These are phyloP conservation scores for Climacteris rufus DNA, from an alignment of 2,113 vertebrate genomes.

Conservation along the genomic window DNA sequence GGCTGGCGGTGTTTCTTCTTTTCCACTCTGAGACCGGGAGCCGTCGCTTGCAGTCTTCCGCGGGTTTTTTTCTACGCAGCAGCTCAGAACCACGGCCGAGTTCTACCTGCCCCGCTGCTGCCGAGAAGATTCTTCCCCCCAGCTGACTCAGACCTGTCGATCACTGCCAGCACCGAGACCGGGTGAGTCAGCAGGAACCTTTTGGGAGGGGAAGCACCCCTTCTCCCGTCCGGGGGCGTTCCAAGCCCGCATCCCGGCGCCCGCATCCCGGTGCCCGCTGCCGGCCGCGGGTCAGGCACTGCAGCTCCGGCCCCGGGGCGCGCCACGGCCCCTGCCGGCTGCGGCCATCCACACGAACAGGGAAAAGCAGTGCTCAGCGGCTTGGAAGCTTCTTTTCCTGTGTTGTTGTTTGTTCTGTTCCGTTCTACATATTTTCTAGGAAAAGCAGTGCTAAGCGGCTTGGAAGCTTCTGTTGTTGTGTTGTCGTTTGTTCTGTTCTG, in stretches of 20 bases:
- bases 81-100: not conserved
- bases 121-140: not conserved
- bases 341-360: not conserved
- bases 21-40: not conserved
- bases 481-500: not conserved
- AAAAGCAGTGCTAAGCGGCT: accelerated
- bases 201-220: not conserved
- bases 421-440: not conserved
- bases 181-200: too few species aligned
- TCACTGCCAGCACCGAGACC: not conserved
- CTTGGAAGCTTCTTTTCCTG: accelerated
- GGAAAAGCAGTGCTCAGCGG: not conserved
- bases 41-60: too few species aligned
- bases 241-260: not conserved
- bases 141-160: not conserved
- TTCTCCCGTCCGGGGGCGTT: accelerated
- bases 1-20: not conserved
- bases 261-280: not conserved
- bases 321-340: not conserved
- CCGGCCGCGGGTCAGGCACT: not conserved
- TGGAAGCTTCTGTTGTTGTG: accelerated
- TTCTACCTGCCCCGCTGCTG: too few species aligned
- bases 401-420: not conserved
- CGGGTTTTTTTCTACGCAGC: too few species aligned
- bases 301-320: not conserved